Evolutionary conservation across 2,888 invertebrate genomes (phyloP).

Genomic region (Ochlodes sylvanus): DNA sequence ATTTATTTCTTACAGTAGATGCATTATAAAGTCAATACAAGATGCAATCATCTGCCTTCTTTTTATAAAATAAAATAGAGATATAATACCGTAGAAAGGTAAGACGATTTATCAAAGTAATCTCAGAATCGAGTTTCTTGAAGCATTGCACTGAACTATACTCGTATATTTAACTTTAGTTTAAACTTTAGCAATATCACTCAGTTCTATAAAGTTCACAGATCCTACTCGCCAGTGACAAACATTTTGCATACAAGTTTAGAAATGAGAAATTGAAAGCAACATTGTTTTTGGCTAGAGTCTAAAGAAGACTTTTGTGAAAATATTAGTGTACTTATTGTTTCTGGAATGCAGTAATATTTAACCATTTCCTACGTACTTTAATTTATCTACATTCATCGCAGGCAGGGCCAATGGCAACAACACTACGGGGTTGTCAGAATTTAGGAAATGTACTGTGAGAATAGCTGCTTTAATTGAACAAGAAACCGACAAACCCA

Average conservation of each 20-base stretch:
- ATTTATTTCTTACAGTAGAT: too few relatives aligned
- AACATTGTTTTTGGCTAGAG: not conserved
- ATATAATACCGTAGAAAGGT: constrained; percentile 4
- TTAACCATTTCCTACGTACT: too few relatives aligned
- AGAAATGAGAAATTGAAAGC: not conserved
- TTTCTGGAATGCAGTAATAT: too few relatives aligned
- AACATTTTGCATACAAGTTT: constrained; percentile 26
- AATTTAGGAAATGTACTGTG: too few relatives aligned
- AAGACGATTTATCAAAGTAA: constrained; percentile 21
- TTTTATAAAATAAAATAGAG: not conserved
- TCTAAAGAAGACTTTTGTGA: not conserved
- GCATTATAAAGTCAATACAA: not conserved
- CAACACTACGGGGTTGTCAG: too few relatives aligned
- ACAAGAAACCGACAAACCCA: not conserved
- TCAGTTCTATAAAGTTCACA: constrained; percentile 28
- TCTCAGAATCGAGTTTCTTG: constrained; percentile 22
- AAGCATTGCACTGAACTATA: constrained; percentile 30
- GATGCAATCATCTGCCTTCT: not conserved
- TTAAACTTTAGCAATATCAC: constrained; percentile 43
- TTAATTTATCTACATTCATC: too few relatives aligned
- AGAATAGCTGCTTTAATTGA: too few relatives aligned
- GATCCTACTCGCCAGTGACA: constrained; percentile 30
- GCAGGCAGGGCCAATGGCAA: too few relatives aligned
- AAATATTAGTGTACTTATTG: too few relatives aligned
- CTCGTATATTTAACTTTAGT: constrained; percentile 40